Base-by-base conservation (phyloP, 1,140 invertebrate species). In the Leptinotarsa defecta region DNA sequence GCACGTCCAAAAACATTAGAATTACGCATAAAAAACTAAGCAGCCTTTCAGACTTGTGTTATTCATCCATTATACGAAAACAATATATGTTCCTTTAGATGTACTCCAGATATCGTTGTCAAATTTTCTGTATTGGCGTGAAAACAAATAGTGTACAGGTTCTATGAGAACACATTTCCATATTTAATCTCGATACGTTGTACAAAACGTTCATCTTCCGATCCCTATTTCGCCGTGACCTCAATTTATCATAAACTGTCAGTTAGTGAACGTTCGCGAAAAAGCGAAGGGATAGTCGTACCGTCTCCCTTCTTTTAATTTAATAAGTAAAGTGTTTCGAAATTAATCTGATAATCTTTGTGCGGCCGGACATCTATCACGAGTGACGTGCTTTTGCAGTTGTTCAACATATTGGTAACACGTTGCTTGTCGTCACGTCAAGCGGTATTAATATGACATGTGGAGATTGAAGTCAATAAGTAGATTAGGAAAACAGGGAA, bases 261-360 rank as follows among this genome's bases (percentile, higher is more conserved):
- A 70, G 24, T 52, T 27, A 64, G 11, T 19, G 48, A 57, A 70
- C 52, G 52, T 22, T 68, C 49, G 17, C 19, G 48, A 27, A 52
- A 57, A 57, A 57, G 49, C 52, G 27, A 52, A 69, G 67, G 74
- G 68, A 70, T 68, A 70, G 22, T 71, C 48, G 34, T 57, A 24
- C 34, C n/a, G 13, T 64, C 49, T 65, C 74, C 72, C 77, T 76
- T 70, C 74, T 71, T 76, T 74, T 76, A 78, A 78, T 78, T 78
- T 76, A 74, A 78, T 78, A 78, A 78, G 77, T 78, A 78, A 76
- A 78, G 77, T 78, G 77, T 76, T 74, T 70, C 63, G 73, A 78
- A 76, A 78, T 78, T 78, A 78, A 78, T 78, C 75, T 76, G 57
- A 78, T 78, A 76, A 74, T 73, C 74, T 73, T 48, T 61, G 68